Percentiles rank a stretch among this genome's conserved stretches.
Conservation (phyloP, 2,113 vertebrate species). For the Poeciliopsis prolifica region DNA sequence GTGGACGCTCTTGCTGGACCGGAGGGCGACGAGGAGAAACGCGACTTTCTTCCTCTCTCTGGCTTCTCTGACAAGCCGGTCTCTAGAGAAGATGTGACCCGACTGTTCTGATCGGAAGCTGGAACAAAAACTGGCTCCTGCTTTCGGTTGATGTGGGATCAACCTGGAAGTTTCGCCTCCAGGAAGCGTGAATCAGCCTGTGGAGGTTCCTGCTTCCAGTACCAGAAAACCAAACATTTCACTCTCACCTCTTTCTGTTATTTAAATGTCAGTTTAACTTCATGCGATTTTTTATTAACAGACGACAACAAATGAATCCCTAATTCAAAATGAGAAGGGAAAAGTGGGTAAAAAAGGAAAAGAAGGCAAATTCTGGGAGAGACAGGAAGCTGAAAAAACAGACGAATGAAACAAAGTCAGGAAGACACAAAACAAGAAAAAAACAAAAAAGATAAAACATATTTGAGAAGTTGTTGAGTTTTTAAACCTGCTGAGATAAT, state of each 20-base stretch:
- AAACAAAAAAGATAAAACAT: background rate
- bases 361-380: background rate
- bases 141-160: background rate
- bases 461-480: no score
- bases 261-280: background rate
- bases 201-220: no score
- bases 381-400: no score
- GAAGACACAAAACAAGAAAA: no score
- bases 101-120: background rate
- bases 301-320: background rate
- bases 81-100: background rate
- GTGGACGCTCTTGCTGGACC: constrained; percentile 11
- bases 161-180: background rate
- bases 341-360: background rate
- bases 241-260: no score
- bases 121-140: background rate
- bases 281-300: no score
- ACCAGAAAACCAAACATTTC: background rate
- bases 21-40: background rate
- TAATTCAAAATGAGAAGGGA: background rate
- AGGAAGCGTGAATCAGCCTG: background rate
- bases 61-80: background rate
- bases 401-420: no score
- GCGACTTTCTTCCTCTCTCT: background rate
- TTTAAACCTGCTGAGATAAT: no score